Evolutionary conservation across 2,888 invertebrate genomes (phyloP).

Genomic region (Eupithecia vulgata): DNA sequence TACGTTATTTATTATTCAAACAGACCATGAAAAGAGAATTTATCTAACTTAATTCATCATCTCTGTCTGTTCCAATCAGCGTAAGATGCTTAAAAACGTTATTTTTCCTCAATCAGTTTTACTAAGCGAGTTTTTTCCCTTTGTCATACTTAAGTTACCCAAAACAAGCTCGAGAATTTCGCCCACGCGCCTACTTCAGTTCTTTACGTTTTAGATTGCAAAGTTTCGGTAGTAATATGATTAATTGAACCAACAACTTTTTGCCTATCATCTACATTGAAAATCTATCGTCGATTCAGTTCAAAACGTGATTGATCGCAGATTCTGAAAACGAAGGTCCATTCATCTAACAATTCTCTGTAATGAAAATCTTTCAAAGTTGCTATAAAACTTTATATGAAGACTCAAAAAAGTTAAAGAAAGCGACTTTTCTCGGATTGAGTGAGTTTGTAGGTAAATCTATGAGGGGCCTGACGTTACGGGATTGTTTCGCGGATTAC

Average conservation of each 20-base stretch:
- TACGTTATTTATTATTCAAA: background rate
- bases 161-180: background rate
- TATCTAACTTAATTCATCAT: background rate
- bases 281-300: constrained; percentile 15
- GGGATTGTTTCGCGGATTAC: constrained; percentile 36
- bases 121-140: background rate
- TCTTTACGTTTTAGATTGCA: background rate
- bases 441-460: constrained; percentile 26
- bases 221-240: background rate
- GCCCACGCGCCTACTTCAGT: background rate
- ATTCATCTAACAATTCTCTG: background rate
- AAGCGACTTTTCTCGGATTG: constrained; percentile 11
- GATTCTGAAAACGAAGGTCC: background rate
- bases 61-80: background rate
- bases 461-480: constrained; percentile 22
- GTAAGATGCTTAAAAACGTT: background rate
- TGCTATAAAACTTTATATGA: constrained; percentile 24
- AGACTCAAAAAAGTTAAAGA: constrained; percentile 26
- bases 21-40: background rate
- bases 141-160: background rate
- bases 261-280: background rate
- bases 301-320: background rate
- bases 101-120: background rate
- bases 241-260: background rate
- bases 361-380: constrained; percentile 23